Evolutionary conservation across 2,888 invertebrate species (phyloP), one percentile per base, ranked within the genome.

Genomic region (Glyphotaelius pellucidus): DNA sequence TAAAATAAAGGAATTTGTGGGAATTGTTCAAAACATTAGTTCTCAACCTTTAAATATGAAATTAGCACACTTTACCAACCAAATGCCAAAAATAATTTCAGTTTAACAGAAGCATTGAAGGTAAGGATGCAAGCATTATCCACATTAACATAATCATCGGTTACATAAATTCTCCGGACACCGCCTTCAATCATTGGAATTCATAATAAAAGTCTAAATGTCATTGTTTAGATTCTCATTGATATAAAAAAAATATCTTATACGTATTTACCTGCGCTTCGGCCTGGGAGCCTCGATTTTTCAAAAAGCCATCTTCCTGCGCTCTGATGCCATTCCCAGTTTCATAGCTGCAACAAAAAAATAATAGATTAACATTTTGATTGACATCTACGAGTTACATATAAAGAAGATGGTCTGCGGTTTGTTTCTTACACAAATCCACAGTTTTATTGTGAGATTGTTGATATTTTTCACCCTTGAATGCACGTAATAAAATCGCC

Each of bases 311-410:
- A 94, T 96, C 95, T 95, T 97, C 97, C 94, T 97, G 96, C 52
- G 96, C 97, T 92, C 96, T 95, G 94, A 97, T 97, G 92, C 97
- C 97, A 94, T 97, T 97, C 93, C 96, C 97, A 9, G 97, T 97
- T 95, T 97, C 97, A 94, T 97, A 97, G 94, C 97, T 97, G 94
- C 83, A 92, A 92, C 32, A 38, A 52, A 38, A 52, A 86, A 90
- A 90, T 19, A 52, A 52, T 52, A 1, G 52, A 52, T 19, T 19
- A 2, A 19, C 19, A 38, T 38, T 42, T 14, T 14, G 14, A 42
- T 14, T 14, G 42, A 42, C 12, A 42, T 42, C 14, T 14, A 42
- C 42, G 14, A 12, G 12, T 14, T 42, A 42, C 14, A 14, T 42
- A 42, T 14, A 42, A 42, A 42, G 12, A 42, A 42, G 1, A 42